Evolutionary conservation across 2,113 vertebrate species (phyloP).

Genomic region (Fukomys damarensis): DNA sequence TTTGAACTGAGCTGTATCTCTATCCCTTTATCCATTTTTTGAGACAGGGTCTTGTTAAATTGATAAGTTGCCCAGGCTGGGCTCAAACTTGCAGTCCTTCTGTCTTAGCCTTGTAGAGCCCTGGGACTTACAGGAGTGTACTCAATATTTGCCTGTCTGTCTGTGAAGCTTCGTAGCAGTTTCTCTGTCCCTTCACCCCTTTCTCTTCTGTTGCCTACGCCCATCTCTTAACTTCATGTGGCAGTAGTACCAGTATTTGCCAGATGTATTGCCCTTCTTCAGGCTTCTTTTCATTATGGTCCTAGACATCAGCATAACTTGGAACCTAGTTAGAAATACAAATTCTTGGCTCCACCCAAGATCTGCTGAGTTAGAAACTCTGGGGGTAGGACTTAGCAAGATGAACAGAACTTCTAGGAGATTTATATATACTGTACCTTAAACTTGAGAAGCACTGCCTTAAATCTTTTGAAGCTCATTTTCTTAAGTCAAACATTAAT

Average conservation of each 20-base stretch:
- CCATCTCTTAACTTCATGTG: neutral
- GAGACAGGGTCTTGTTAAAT: neutral
- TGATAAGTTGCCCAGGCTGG: neutral
- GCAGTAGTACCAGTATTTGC: neutral
- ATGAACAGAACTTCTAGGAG: neutral
- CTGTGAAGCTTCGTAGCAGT: neutral
- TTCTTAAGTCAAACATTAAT: neutral
- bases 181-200: neutral
- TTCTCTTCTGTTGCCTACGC: neutral
- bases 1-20: neutral
- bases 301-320: constrained; percentile 4
- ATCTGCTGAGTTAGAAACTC: neutral
- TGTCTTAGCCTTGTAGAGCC: neutral
- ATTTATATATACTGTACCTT: neutral
- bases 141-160: neutral
- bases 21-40: neutral
- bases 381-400: neutral
- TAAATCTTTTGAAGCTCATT: neutral
- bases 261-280: neutral
- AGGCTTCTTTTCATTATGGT: neutral
- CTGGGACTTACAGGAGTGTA: too few relatives aligned
- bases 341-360: neutral
- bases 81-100: neutral
- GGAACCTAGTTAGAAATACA: constrained; percentile 20
- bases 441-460: neutral